Conservation (phyloP, 2,797 vertebrate genomes). For the Odontamblyopus rebecca region DNA sequence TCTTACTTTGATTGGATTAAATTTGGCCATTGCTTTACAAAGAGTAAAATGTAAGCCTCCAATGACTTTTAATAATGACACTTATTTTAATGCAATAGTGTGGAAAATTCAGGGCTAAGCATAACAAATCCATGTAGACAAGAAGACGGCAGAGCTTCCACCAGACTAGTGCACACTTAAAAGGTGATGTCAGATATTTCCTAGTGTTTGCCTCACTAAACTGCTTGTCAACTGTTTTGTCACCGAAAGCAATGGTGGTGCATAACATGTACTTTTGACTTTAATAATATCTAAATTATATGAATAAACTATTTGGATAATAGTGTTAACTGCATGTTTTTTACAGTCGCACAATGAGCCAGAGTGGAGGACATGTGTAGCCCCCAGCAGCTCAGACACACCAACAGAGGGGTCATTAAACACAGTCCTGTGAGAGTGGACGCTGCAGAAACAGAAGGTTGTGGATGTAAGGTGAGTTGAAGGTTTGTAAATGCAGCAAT, state of each 20-base stretch:
- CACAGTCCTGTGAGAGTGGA: constrained; percentile 36
- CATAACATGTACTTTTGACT: constrained; percentile 17
- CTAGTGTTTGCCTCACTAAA: constrained; percentile 23
- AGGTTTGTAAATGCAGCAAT: constrained; percentile 20
- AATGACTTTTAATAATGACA: too few relatives aligned
- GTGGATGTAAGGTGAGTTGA: constrained; percentile 21
- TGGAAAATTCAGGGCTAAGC: too few relatives aligned
- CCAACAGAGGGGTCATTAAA: constrained; percentile 49
- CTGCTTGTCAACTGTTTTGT: constrained; percentile 54
- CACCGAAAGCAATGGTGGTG: constrained; percentile 49
- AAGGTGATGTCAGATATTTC: constrained; percentile 7
- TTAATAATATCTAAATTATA: background rate
- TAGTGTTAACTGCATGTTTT: constrained; percentile 4
- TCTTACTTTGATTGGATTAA: too few relatives aligned
- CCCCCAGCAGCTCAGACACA: constrained; percentile 26
- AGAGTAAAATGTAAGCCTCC: too few relatives aligned
- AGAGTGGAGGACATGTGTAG: constrained; percentile 34
- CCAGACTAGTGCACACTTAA: background rate
- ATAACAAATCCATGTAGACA: background rate
- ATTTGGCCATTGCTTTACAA: too few relatives aligned
- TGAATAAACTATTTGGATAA: background rate
- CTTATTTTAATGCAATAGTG: too few relatives aligned
- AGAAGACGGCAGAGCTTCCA: background rate
- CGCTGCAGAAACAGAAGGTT: constrained; percentile 37
- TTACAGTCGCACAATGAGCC: constrained; percentile 15